phyloP scores from a whole-genome alignment of 2,797 vertebrate genomes.

The Sardinella longiceps region DNA sequence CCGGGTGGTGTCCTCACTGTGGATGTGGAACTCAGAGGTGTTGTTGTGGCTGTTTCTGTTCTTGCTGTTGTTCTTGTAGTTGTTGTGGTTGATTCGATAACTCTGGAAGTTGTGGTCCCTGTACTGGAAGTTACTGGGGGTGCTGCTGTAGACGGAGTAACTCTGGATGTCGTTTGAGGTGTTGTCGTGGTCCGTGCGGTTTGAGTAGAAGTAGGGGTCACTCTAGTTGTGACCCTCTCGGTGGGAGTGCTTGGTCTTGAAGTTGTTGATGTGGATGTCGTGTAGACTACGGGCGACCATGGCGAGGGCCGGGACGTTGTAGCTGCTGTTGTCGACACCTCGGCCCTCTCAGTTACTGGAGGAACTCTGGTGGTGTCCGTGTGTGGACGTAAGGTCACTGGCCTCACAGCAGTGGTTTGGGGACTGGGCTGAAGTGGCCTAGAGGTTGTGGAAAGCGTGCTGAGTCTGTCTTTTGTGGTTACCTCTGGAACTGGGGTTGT shows the following conservation, averaged over 20 bases:
- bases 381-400: slow-evolving; percentile 43
- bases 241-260: slow-evolving; percentile 36
- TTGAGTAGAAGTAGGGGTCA: slow-evolving; percentile 56
- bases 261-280: slow-evolving; percentile 42
- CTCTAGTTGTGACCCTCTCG: slow-evolving; percentile 61
- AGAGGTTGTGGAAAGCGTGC: slow-evolving; percentile 37
- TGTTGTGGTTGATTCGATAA: slow-evolving; percentile 40
- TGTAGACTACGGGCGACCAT: slow-evolving; percentile 40
- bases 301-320: slow-evolving; percentile 29
- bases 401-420: slow-evolving; percentile 54
- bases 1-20: slow-evolving; percentile 3
- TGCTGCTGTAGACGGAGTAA: neutral
- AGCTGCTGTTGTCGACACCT: slow-evolving; percentile 57
- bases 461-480: slow-evolving; percentile 9
- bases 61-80: slow-evolving; percentile 16
- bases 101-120: neutral
- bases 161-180: slow-evolving; percentile 46
- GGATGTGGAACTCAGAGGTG: slow-evolving; percentile 19
- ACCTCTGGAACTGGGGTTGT: slow-evolving; percentile 6
- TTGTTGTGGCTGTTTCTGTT: slow-evolving; percentile 7
- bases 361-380: slow-evolving; percentile 53
- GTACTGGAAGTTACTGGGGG: slow-evolving; percentile 32
- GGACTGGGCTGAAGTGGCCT: slow-evolving; percentile 38
- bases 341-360: slow-evolving; percentile 55
- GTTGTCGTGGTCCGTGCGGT: slow-evolving; percentile 48